Base-by-base conservation (phyloP, 1,140 invertebrate species). In the Whitmania pigra region DNA sequence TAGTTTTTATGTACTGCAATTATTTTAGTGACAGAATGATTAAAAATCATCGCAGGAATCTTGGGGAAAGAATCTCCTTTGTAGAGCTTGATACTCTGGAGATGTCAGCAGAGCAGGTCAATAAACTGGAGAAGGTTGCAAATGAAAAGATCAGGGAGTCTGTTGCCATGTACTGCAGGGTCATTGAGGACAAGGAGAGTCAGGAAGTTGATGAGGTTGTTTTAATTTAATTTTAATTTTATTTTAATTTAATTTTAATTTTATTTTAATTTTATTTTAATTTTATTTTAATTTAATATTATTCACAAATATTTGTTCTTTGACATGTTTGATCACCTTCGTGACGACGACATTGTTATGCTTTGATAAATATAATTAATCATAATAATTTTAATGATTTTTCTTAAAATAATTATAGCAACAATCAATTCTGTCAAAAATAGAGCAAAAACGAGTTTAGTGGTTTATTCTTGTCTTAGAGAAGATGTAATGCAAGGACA, bases 131-230 rank as follows among this genome's bases (percentile, higher is more conserved):
- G 79, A 77, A 82, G 0, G 81, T 82, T 60, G 86, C 87, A 70
- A 92, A 92, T 82, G 82, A 85, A 6, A 83, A 87, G 20, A 91
- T 92, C 57, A 78, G 85, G 43, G 80, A 85, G 72, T 84, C 83
- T 40, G 76, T 86, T 29, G 80, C 85, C 2, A 88, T 91, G 20
- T 83, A 75, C 40, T 87, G 90, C 3, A 81, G 85, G 70, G 82
- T 89, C 2, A 87, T 85, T 76, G 84, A 86, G 69, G 82, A 86
- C 71, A 79, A 78, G 54, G 81, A 86, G 75, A 85, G 88, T 76
- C 85, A 85, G 11, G 77, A 81, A 54, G 80, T 88, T n/a, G 78
- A 84, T 78, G 78, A 85, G 79, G 87, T 87, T 78, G 75, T 66
- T 31, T 74, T 66, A 20, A 18, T 69, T 71, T 27, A 20, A 13